phyloP scores from a whole-genome alignment of 2,888 invertebrate genomes.

The Monochamus alternatus region DNA sequence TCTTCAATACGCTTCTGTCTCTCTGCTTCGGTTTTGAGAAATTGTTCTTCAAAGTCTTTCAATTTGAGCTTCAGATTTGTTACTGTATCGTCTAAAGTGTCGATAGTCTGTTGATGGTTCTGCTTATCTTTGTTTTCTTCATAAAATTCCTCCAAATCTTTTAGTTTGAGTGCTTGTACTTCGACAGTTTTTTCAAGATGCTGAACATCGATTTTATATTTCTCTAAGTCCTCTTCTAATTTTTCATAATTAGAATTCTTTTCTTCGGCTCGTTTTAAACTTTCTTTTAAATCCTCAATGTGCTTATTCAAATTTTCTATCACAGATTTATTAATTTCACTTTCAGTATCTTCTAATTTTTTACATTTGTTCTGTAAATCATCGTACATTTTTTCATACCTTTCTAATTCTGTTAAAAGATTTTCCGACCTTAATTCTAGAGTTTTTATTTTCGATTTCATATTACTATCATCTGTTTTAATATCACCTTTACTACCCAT shows the following conservation, averaged over 20 bases:
- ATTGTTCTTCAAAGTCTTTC: slow-evolving; percentile 44
- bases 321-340: slow-evolving; percentile 38
- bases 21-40: slow-evolving; percentile 40
- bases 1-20: slow-evolving; percentile 39
- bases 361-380: slow-evolving; percentile 43
- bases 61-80: slow-evolving; percentile 48
- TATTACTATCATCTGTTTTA: slow-evolving; percentile 56
- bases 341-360: slow-evolving; percentile 23
- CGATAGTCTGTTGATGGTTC: slow-evolving; percentile 39
- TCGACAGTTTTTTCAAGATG: slow-evolving; percentile 47
- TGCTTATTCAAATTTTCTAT: slow-evolving; percentile 45
- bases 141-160: slow-evolving; percentile 48
- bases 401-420: slow-evolving; percentile 58
- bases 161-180: slow-evolving; percentile 46
- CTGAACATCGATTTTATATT: slow-evolving; percentile 39
- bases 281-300: slow-evolving; percentile 36
- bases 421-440: slow-evolving; percentile 68
- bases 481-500: slow-evolving; percentile 50
- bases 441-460: slow-evolving; percentile 67
- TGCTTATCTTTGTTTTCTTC: slow-evolving; percentile 45
- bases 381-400: slow-evolving; percentile 47
- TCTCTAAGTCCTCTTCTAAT: slow-evolving; percentile 42
- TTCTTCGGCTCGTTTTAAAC: slow-evolving; percentile 39
- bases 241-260: slow-evolving; percentile 41
- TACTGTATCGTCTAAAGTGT: slow-evolving; percentile 46